A percentile compares a stretch with the other conserved stretches of the same genome.
These are phyloP conservation scores for Chrysotoxum bicinctum DNA, from an alignment of 2,888 invertebrate species.

Conservation along the genomic window DNA sequence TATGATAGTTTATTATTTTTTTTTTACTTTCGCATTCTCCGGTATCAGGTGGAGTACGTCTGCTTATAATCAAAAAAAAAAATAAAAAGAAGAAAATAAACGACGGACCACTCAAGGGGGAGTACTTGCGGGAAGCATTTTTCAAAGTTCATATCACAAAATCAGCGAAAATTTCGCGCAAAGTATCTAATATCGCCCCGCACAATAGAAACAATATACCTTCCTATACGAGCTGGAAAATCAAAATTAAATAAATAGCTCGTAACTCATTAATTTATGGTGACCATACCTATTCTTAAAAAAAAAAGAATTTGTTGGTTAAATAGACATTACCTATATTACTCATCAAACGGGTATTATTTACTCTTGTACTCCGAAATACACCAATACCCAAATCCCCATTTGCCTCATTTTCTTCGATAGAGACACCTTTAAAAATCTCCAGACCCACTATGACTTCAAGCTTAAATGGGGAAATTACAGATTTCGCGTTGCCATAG, in stretches of 20 bases:
- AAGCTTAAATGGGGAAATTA: too few relatives aligned
- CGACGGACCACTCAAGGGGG: slow-evolving; percentile 20
- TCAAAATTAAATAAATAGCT: not conserved
- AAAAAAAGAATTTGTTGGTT: too few relatives aligned
- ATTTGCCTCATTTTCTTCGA: too few relatives aligned
- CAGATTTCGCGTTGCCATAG: too few relatives aligned
- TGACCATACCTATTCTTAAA: not conserved
- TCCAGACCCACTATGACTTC: too few relatives aligned
- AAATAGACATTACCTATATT: too few relatives aligned
- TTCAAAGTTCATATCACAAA: slow-evolving; percentile 18
- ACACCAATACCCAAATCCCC: too few relatives aligned
- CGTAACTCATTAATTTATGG: slow-evolving; percentile 2
- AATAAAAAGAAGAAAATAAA: slow-evolving; percentile 18
- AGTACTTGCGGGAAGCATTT: slow-evolving; percentile 11
- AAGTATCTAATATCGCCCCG: slow-evolving; percentile 35
- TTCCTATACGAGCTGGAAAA: not conserved
- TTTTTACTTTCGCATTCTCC: slow-evolving; percentile 59
- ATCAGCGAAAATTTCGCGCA: slow-evolving; percentile 50
- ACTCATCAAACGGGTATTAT: too few relatives aligned
- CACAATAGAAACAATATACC: slow-evolving; percentile 32
- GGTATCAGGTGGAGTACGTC: slow-evolving; percentile 56
- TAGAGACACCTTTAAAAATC: too few relatives aligned
- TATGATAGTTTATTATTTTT: slow-evolving; percentile 7
- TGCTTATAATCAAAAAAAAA: not conserved
- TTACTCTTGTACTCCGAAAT: too few relatives aligned